Conservation (phyloP, 2,113 vertebrate species). For the Craseonycteris thonglongyai region DNA sequence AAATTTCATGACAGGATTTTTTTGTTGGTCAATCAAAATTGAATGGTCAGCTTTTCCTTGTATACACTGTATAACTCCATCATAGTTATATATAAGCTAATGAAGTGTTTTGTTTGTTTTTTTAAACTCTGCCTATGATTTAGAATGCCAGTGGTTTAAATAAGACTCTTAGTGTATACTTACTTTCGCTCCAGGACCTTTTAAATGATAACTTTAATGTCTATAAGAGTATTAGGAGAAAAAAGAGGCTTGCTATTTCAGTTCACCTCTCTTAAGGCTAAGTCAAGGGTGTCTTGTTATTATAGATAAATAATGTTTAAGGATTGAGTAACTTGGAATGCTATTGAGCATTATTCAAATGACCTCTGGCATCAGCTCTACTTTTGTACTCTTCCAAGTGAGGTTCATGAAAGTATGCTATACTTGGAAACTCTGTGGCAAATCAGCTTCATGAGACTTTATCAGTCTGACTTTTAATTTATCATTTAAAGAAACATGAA, state of each 20-base stretch:
- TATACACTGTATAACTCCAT: not conserved
- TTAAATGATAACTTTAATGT: not conserved
- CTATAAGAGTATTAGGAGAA: not conserved
- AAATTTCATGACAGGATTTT: not conserved
- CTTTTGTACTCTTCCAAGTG: not conserved
- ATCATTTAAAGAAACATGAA: constrained; percentile 27
- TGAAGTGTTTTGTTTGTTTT: not conserved
- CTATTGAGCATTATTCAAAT: not conserved
- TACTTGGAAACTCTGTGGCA: not conserved
- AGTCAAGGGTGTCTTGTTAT: not conserved
- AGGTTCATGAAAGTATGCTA: not conserved
- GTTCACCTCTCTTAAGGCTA: not conserved
- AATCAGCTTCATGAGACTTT: not conserved
- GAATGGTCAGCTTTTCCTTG: not conserved
- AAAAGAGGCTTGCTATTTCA: not conserved
- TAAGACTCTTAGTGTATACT: not conserved
- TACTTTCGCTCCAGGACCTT: not conserved
- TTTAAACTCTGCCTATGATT: not conserved
- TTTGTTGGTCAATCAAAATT: not conserved
- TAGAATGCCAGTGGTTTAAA: constrained; percentile 38
- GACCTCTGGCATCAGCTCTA: not conserved
- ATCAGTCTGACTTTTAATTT: not conserved
- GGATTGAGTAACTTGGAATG: not conserved
- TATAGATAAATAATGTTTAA: not conserved
- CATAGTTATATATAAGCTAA: not conserved